phyloP scores from a whole-genome alignment of 2,888 invertebrate genomes.

The Morpho achilles region DNA sequence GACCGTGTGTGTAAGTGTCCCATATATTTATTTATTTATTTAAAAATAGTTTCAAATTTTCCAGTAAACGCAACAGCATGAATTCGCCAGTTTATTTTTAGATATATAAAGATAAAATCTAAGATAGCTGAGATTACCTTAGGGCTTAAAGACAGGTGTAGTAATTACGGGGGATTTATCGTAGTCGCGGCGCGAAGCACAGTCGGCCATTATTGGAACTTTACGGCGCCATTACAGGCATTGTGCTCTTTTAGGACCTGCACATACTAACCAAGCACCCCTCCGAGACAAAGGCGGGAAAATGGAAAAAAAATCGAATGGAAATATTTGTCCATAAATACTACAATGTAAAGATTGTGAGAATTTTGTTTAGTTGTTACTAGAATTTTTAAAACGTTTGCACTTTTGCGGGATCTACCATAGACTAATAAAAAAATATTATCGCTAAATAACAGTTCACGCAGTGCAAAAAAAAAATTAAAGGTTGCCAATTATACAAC shows the following conservation, averaged over 20 bases:
- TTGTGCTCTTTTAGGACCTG: slow-evolving; percentile 9
- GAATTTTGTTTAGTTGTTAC: neutral
- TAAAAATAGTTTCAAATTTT: too few relatives aligned
- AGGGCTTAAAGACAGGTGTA: slow-evolving; percentile 13
- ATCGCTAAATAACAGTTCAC: too few relatives aligned
- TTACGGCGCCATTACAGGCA: slow-evolving; percentile 12
- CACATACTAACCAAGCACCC: slow-evolving; percentile 1
- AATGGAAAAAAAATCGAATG: neutral
- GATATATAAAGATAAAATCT: slow-evolving; percentile 5
- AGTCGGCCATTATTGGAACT: slow-evolving; percentile 6
- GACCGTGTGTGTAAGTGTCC: too few relatives aligned
- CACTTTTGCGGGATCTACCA: neutral
- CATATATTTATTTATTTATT: too few relatives aligned
- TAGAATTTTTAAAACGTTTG: neutral
- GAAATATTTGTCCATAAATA: neutral
- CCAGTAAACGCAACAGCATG: neutral
- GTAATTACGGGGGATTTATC: slow-evolving; percentile 15
- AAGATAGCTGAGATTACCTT: slow-evolving; percentile 6
- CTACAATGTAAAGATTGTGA: neutral
- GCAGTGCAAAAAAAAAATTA: too few relatives aligned
- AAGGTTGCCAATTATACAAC: too few relatives aligned
- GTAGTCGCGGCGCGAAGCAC: slow-evolving; percentile 4
- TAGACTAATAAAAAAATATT: too few relatives aligned
- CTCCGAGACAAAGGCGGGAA: slow-evolving; percentile 3
- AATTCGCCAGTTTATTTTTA: neutral